Conservation (phyloP, 2,888 invertebrate species). For the Aethes cnicana region DNA sequence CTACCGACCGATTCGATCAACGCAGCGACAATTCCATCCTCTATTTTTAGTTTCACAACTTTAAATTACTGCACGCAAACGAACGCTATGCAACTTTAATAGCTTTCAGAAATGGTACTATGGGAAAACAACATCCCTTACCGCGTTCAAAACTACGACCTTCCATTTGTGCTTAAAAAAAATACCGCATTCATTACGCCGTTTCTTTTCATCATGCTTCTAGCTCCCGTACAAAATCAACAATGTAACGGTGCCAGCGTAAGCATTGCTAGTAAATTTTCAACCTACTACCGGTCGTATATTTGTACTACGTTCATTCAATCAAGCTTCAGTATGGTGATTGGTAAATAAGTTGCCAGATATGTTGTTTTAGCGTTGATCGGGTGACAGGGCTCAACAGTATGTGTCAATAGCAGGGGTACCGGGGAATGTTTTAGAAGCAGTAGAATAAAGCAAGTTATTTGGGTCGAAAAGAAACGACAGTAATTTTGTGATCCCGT, state of each 20-base stretch:
- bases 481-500: too few relatives aligned
- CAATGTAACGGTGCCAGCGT: not conserved
- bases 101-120: slow-evolving; percentile 28
- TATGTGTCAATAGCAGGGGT: slow-evolving; percentile 20
- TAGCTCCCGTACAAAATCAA: not conserved
- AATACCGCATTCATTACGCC: not conserved
- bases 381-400: slow-evolving; percentile 16
- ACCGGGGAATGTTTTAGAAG: slow-evolving; percentile 11
- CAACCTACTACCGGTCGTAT: slow-evolving; percentile 7
- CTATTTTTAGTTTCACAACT: slow-evolving; percentile 27
- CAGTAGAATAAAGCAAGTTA: too few relatives aligned
- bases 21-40: slow-evolving; percentile 17
- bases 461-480: too few relatives aligned
- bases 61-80: slow-evolving; percentile 30
- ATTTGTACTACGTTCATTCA: slow-evolving; percentile 30
- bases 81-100: slow-evolving; percentile 27
- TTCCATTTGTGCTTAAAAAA: too few relatives aligned
- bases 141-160: too few relatives aligned
- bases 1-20: slow-evolving; percentile 21
- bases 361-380: slow-evolving; percentile 30
- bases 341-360: slow-evolving; percentile 31
- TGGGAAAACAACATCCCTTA: slow-evolving; percentile 25
- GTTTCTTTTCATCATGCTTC: not conserved
- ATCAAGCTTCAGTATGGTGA: slow-evolving; percentile 31
- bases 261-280: not conserved